Evolutionary conservation across 1,140 invertebrate genomes (phyloP), one percentile per base, ranked within the genome.

Genomic region (Theocolax elegans): DNA sequence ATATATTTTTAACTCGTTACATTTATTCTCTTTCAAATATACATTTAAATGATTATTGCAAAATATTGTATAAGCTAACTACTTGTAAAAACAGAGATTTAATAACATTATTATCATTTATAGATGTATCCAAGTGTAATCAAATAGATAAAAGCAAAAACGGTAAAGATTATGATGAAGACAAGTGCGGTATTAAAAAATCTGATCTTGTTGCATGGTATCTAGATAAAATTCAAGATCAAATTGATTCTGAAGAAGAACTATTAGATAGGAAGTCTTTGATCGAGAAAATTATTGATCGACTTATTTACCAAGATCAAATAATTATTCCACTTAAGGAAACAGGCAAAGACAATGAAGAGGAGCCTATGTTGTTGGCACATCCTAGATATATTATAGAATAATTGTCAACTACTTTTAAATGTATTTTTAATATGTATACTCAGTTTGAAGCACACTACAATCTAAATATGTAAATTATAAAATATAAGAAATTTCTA

Each of bases 381-480:
- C 97, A 99, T 90, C 97, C 97, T 1, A 98, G 98, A 86, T 99
- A 98, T 82, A 90, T 97, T 51, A 87, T 95, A 51, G 94, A 97
- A 46, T 54, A 38, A 53, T 27, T 29, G 8, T 60, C 46, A 2
- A 58, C n/a, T n/a, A n/a, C n/a, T n/a, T n/a, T n/a, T n/a, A n/a
- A n/a, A n/a, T n/a, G n/a, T n/a, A n/a, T n/a, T n/a, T n/a, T n/a
- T n/a, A n/a, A n/a, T n/a, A n/a, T n/a, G n/a, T n/a, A n/a, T n/a
- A n/a, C n/a, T n/a, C n/a, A n/a, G n/a, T n/a, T n/a, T n/a, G n/a
- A n/a, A n/a, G n/a, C n/a, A n/a, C n/a, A n/a, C n/a, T n/a, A n/a
- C n/a, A n/a, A n/a, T n/a, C n/a, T n/a, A n/a, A n/a, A n/a, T n/a
- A n/a, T n/a, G n/a, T n/a, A n/a, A n/a, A n/a, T n/a, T n/a, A n/a